phyloP scores from a whole-genome alignment of 2,113 vertebrate genomes.

The Callionymus lyra region DNA sequence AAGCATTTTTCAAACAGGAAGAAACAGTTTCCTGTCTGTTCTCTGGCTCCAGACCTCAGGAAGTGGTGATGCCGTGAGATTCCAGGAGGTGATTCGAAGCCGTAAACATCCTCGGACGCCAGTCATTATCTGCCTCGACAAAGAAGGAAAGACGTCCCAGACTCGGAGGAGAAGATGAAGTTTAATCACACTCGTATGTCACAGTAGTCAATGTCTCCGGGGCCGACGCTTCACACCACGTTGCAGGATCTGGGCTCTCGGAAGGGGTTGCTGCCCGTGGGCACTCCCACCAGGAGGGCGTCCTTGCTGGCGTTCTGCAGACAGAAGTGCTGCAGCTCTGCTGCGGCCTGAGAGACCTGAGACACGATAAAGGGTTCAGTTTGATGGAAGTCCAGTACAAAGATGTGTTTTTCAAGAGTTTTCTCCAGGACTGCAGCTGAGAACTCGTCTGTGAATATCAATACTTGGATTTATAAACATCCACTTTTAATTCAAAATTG shows the following conservation, averaged over 20 bases:
- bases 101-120: slow-evolving; percentile 35
- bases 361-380: no score
- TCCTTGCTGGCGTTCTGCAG: slow-evolving; percentile 91
- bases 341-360: slow-evolving; percentile 91
- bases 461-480: no score
- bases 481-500: no score
- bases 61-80: slow-evolving; percentile 34
- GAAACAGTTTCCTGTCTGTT: slow-evolving; percentile 46
- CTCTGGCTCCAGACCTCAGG: slow-evolving; percentile 36
- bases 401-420: no score
- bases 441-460: no score
- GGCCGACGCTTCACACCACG: slow-evolving; percentile 58
- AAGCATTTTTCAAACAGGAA: slow-evolving; percentile 45
- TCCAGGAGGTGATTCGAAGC: slow-evolving; percentile 38
- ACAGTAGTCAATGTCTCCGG: no score
- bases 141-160: no score
- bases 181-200: no score
- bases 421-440: no score
- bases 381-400: no score
- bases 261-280: slow-evolving; percentile 90
- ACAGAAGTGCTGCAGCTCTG: slow-evolving; percentile 92
- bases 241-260: slow-evolving; percentile 85
- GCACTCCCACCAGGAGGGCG: slow-evolving; percentile 83
- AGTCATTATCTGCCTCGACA: no score
- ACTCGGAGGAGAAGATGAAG: no score